Percentiles rank a stretch among this genome's conserved stretches.
Evolutionary conservation across 1,140 invertebrate genomes (phyloP).

Genomic region (Sesamia nonagrioides): DNA sequence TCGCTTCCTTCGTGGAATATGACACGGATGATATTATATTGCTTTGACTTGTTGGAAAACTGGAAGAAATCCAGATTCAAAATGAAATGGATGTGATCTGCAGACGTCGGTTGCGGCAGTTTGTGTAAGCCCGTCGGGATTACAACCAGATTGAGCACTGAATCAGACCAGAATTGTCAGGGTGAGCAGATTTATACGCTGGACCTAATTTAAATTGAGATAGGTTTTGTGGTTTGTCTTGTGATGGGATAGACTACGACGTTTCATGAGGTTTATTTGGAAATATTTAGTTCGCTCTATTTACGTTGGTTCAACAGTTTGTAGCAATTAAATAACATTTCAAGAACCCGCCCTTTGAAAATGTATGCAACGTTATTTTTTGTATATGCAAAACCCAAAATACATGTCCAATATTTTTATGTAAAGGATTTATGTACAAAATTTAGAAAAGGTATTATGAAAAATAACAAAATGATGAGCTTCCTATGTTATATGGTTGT

Average conservation of each 20-base stretch:
- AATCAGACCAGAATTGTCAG: constrained; percentile 25
- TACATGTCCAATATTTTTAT: too few species aligned
- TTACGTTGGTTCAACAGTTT: background rate
- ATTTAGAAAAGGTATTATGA: too few species aligned
- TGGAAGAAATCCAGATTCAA: constrained; percentile 32
- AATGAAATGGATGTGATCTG: constrained; percentile 30
- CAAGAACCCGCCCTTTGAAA: too few species aligned
- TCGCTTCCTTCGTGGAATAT: background rate
- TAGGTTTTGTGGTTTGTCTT: background rate
- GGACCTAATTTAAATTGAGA: constrained; percentile 30
- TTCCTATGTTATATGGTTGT: too few species aligned
- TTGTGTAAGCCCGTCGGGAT: background rate
- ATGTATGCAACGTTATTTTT: too few species aligned
- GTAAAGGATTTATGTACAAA: too few species aligned
- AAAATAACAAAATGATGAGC: too few species aligned
- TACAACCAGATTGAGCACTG: constrained; percentile 27
- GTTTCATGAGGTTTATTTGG: background rate
- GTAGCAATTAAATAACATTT: too few species aligned
- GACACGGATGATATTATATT: constrained; percentile 3
- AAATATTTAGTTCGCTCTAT: background rate
- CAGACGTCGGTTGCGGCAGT: constrained; percentile 22
- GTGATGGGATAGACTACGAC: too few species aligned
- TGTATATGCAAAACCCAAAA: too few species aligned
- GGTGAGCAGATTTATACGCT: constrained; percentile 13
- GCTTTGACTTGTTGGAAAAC: constrained; percentile 22